Evolutionary conservation across 2,113 vertebrate species (phyloP).

Genomic region (Gambusia affinis): DNA sequence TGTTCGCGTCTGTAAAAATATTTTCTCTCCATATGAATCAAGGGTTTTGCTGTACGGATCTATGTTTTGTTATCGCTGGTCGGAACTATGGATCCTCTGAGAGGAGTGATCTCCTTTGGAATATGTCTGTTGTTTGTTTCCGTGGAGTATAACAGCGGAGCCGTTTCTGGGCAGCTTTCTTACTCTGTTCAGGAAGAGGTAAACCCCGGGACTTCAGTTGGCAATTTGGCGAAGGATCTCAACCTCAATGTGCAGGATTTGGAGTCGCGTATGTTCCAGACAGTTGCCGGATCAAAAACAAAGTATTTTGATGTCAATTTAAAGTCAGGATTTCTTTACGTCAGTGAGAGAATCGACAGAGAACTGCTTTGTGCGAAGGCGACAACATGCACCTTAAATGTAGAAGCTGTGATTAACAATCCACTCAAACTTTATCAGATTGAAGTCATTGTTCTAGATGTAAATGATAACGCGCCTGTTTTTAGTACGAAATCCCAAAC

Average conservation of each 20-base stretch:
- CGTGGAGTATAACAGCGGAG: conserved; percentile 42
- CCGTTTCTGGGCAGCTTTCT: conserved; percentile 58
- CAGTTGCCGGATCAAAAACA: conserved; percentile 65
- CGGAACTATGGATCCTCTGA: conserved; percentile 36
- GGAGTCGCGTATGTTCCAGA: conserved; percentile 73
- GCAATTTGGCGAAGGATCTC: conserved; percentile 79
- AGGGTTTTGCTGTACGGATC: background rate
- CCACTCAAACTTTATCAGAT: conserved; percentile 71
- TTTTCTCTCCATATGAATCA: background rate
- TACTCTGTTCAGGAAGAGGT: conserved; percentile 79
- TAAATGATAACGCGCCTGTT: conserved; percentile 73
- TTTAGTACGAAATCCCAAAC: conserved; percentile 55
- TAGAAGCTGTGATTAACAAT: conserved; percentile 71
- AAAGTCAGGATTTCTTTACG: conserved; percentile 73
- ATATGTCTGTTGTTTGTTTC: conserved; percentile 39
- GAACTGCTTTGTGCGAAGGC: conserved; percentile 62
- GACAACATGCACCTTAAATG: conserved; percentile 50
- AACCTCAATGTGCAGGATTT: conserved; percentile 70
- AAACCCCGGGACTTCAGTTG: conserved; percentile 73
- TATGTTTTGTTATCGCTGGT: background rate
- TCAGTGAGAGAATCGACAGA: conserved; percentile 69
- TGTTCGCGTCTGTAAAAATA: background rate
- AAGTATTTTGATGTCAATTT: conserved; percentile 78
- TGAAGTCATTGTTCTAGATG: conserved; percentile 67
- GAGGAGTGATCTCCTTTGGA: background rate